Base-by-base conservation (phyloP, 2,797 vertebrate species). In the Paedocypris micromegethes region DNA sequence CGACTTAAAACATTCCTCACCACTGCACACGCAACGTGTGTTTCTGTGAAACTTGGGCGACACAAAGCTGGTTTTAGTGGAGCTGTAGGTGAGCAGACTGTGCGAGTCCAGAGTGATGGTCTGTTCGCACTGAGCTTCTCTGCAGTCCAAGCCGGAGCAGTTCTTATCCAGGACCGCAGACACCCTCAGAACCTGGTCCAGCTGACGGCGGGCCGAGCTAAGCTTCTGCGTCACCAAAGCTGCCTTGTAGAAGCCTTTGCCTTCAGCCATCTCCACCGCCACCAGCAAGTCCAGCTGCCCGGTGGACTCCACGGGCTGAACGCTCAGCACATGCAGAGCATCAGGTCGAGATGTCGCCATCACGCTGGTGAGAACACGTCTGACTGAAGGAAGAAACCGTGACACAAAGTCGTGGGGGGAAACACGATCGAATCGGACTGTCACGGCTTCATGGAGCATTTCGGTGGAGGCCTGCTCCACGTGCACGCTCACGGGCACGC, bases 181-280 rank as follows among this genome's bases (percentile, higher is more conserved):
- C 77, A 99, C 92, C 37, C 90, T 87, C 74, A 98, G 88, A 63
- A 93, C 85, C 57, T 93, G 93, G 81, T 98, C 96, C 82, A 99
- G 90, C 70, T 92, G 91, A 71, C 90, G 84, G 60, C 94, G 90
- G 0, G 94, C 92, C 0, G 87, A 92, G 62, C 91, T 92, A 60
- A 99, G 90, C 85, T 98, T 98, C 89, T 99, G 97, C 44, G 95
- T 95, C 73, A 99, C 90, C 81, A 93, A 95, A 51, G 94, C 91
- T 0, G 95, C 92, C 83, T 94, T 96, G 79, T 96, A 97, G 87
- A 92, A 97, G 1, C 92, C 92, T 0, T 89, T 89, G 0, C 90
- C 83, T 0, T 72, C 82, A 38, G 84, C 88, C 68, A 88, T 92
- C 82, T 97, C 93, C 73, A 98, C 92, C 0, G 93, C 92, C 3